Conservation (phyloP, 2,113 vertebrate genomes). For the Bambusicola thoracicus region DNA sequence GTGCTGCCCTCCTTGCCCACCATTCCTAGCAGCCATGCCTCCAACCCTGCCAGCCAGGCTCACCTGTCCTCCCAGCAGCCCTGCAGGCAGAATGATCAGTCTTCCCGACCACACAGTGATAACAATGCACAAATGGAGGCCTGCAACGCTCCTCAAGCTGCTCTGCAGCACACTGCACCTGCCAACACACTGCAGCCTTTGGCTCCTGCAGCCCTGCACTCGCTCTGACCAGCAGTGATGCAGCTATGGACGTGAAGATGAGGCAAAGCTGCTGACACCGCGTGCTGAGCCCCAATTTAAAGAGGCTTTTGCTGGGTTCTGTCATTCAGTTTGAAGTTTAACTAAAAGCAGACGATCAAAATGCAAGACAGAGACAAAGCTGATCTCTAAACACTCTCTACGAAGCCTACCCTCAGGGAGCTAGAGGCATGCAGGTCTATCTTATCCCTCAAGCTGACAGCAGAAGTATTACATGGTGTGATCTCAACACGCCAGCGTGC, state of each 20-base stretch:
- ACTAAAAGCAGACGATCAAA: not conserved
- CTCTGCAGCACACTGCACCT: not conserved
- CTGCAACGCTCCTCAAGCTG: not conserved
- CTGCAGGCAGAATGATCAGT: not conserved
- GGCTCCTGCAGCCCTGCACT: not conserved
- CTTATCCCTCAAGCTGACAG: not conserved
- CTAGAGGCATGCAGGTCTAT: fast-evolving
- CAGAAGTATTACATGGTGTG: not conserved
- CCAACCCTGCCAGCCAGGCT: not conserved
- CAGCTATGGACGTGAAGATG: not conserved
- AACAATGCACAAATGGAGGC: not conserved
- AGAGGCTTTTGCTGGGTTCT: not conserved
- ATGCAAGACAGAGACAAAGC: not conserved
- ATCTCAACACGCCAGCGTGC: fast-evolving
- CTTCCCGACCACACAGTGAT: not conserved
- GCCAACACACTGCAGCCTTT: not conserved
- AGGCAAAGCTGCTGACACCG: too few species aligned
- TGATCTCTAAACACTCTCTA: not conserved
- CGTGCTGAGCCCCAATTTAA: not conserved
- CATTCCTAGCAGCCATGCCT: not conserved
- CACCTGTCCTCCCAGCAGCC: not conserved
- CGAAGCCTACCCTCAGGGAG: not conserved
- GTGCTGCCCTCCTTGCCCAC: fast-evolving
- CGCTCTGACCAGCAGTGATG: not conserved
- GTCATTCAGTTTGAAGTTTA: not conserved